A percentile compares a stretch with the other conserved stretches of the same genome.
Conservation (phyloP, 2,113 vertebrate genomes). For the Ochotona princeps region DNA sequence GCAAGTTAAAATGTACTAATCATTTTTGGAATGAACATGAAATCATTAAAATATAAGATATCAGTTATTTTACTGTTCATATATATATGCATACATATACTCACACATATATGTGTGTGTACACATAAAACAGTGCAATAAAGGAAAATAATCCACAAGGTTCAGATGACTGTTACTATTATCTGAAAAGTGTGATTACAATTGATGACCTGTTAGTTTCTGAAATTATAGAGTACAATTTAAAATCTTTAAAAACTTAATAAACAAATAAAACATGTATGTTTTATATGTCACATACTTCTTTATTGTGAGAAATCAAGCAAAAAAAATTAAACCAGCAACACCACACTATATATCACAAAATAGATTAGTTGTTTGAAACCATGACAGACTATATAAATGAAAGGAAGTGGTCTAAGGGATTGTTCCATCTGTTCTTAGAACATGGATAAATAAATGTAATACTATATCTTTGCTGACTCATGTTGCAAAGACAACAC, state of each 20-base stretch:
- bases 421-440: neutral
- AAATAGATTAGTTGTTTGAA: neutral
- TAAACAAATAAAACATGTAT: neutral
- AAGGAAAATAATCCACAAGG: neutral
- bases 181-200: slow-evolving; percentile 18
- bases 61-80: slow-evolving; percentile 17
- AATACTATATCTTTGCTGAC: neutral
- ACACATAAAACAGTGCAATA: too few species aligned
- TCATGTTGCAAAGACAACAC: neutral
- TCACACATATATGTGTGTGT: too few species aligned
- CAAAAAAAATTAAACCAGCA: neutral
- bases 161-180: slow-evolving; percentile 37
- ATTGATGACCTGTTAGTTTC: slow-evolving; percentile 5
- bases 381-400: neutral
- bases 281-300: neutral
- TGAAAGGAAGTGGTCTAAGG: too few species aligned
- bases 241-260: neutral
- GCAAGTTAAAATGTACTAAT: too few species aligned
- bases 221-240: neutral
- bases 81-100: neutral
- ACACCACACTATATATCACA: neutral
- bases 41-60: neutral
- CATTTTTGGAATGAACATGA: neutral
- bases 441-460: neutral
- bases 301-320: slow-evolving; percentile 5